Base-by-base conservation (phyloP, 1,140 invertebrate genomes). In the Lepidotrigona ventralis region DNA sequence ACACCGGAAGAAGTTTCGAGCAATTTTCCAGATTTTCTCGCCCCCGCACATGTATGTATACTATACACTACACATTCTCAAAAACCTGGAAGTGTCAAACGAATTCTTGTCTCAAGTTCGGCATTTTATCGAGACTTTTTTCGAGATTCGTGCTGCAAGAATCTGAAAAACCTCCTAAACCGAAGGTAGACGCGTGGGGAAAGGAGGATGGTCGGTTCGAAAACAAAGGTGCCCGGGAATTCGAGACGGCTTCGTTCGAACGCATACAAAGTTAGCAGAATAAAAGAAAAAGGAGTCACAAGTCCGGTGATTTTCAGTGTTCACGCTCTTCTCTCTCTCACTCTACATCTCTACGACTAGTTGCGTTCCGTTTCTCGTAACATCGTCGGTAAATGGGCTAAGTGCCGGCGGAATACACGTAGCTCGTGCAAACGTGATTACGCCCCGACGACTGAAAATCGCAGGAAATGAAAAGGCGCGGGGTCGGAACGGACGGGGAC, bases 381-480 rank as follows among this genome's bases (percentile, higher is more conserved):
- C 69, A 46, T n/a, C n/a, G 23, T 39, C 21, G 77, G 51, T 39
- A 76, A 83, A 88, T 85, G 66, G 39, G 39, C 53, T 77, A 76
- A 88, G 83, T 85, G 74, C 51, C 17, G 58, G 12, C 79, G 74
- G 71, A 46, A 21, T 81, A 79, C 86, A 77, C 83, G 79, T 88
- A 82, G 66, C 74, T 29, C 39, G 71, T 53, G 82, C 69, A 72
- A 73, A 85, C 83, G 83, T 53, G 83, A 85, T 85, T 87, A 88
- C 77, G 86, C 33, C n/a, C 17, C 83, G 84, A 70, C 76, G 80
- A 66, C 56, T 74, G 79, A 88, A 84, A 87, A 88, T 84, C 86
- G 86, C 70, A 70, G 83, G 60, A 79, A 84, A 84, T 80, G 82
- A 84, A 84, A 84, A 60, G 64, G 58, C 26, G 15, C 11, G 69